A percentile compares a stretch with the other conserved stretches of the same genome.
Evolutionary conservation across 2,113 vertebrate species (phyloP).

Genomic region (Caracal caracal): DNA sequence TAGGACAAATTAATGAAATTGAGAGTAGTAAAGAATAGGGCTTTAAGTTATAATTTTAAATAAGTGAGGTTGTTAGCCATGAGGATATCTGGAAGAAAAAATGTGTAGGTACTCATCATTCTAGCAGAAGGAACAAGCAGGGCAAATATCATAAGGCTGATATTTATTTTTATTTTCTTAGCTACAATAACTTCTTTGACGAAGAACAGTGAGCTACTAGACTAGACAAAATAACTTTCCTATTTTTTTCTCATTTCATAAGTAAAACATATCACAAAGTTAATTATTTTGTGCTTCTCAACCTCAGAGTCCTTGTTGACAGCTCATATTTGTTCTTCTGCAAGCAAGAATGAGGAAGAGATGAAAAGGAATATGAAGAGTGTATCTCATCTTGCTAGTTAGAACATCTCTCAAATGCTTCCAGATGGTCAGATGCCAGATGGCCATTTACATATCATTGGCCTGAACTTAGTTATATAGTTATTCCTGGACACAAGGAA

Average conservation of each 20-base stretch:
- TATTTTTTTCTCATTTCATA: not conserved
- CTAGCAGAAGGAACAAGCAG: not conserved
- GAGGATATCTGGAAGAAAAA: not conserved
- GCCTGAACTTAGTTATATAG: not conserved
- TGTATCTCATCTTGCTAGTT: not conserved
- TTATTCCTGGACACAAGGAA: not conserved
- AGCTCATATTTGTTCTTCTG: not conserved
- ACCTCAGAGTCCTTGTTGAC: not conserved
- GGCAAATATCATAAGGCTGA: not conserved
- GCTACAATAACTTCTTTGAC: not conserved
- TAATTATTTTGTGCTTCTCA: not conserved
- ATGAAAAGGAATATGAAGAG: not conserved
- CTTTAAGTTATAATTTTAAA: not conserved
- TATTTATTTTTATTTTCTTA: not conserved
- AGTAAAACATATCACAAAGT: not conserved
- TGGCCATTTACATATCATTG: not conserved
- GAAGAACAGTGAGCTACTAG: not conserved
- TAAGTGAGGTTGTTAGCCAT: not conserved
- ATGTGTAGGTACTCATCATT: not conserved
- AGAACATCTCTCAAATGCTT: not conserved
- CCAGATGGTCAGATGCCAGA: not conserved
- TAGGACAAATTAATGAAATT: not conserved
- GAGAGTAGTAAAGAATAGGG: not conserved
- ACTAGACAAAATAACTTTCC: not conserved
- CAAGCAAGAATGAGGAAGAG: not conserved